phyloP scores from a whole-genome alignment of 1,140 invertebrate species.

The Helicorthomorpha holstii region DNA sequence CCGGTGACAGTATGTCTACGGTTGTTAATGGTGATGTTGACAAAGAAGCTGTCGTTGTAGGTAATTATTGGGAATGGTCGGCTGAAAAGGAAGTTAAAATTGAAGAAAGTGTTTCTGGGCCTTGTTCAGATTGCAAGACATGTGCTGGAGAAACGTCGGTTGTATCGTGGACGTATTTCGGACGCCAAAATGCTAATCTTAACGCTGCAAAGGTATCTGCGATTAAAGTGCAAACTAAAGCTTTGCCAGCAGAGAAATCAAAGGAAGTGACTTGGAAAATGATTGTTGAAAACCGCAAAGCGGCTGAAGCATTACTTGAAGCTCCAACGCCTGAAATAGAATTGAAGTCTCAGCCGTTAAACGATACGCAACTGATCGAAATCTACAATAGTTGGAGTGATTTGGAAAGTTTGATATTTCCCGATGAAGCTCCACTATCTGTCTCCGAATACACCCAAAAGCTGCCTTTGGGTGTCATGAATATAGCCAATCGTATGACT shows the following conservation, averaged over 20 bases:
- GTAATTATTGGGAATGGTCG: conserved; percentile 1
- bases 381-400: conserved; percentile 18
- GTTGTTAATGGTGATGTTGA: background rate
- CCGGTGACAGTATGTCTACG: background rate
- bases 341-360: no score
- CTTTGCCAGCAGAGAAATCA: no score
- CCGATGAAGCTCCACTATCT: conserved; percentile 10
- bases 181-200: background rate
- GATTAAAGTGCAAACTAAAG: background rate
- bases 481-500: conserved; percentile 15
- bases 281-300: background rate
- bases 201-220: background rate
- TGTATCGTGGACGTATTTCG: background rate
- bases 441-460: background rate
- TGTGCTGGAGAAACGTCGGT: background rate
- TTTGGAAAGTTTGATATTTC: conserved; percentile 20
- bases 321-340: no score
- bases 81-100: background rate
- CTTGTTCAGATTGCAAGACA: background rate
- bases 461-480: background rate
- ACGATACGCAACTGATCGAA: background rate
- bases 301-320: no score
- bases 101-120: background rate
- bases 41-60: background rate
- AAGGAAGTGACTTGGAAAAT: background rate